phyloP scores from a whole-genome alignment of 2,888 invertebrate species.

The Zaprionus obscuricornis region DNA sequence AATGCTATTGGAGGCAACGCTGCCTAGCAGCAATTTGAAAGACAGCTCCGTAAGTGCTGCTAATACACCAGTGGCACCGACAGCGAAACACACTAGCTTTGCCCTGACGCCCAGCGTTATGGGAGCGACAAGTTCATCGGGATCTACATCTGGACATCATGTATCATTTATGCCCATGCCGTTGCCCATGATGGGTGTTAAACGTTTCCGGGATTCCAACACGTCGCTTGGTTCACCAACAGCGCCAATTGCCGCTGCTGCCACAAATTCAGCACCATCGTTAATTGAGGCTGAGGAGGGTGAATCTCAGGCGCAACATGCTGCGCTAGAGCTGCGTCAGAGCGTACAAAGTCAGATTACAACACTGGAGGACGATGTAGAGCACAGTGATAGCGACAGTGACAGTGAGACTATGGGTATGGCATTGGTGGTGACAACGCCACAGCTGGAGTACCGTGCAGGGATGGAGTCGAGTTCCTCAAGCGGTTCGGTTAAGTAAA shows the following conservation, averaged over 20 bases:
- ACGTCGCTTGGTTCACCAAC: slow-evolving; percentile 53
- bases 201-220: slow-evolving; percentile 52
- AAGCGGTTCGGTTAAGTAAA: slow-evolving; percentile 68
- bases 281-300: slow-evolving; percentile 46
- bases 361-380: slow-evolving; percentile 68
- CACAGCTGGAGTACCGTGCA: slow-evolving; percentile 55
- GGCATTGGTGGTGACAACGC: slow-evolving; percentile 57
- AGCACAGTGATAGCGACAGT: slow-evolving; percentile 42
- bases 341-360: slow-evolving; percentile 76
- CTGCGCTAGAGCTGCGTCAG: slow-evolving; percentile 65
- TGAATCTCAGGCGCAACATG: slow-evolving; percentile 43
- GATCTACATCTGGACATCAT: slow-evolving; percentile 73
- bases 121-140: slow-evolving; percentile 57
- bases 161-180: slow-evolving; percentile 71
- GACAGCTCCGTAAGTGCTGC: slow-evolving; percentile 60
- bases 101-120: slow-evolving; percentile 77
- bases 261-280: slow-evolving; percentile 67
- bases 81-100: slow-evolving; percentile 80
- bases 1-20: slow-evolving; percentile 53
- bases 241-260: slow-evolving; percentile 18
- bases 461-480: slow-evolving; percentile 59
- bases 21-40: slow-evolving; percentile 37
- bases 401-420: slow-evolving; percentile 57
- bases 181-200: slow-evolving; percentile 47
- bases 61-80: slow-evolving; percentile 60